These are phyloP conservation scores for Falco peregrinus DNA, from an alignment of 2,797 vertebrate genomes.

Conservation along the genomic window DNA sequence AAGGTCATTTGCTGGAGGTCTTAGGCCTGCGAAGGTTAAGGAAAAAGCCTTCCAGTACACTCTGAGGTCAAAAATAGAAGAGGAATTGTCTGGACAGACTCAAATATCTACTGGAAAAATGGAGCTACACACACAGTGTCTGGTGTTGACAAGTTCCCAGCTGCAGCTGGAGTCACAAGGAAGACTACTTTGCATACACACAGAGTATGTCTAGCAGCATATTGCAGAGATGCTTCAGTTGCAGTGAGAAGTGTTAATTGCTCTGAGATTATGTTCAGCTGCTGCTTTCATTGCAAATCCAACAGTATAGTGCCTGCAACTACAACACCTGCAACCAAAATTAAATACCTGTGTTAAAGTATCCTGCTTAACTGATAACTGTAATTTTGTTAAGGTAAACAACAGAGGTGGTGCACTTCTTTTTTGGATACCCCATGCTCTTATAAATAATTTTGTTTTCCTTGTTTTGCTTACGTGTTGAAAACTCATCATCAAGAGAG, in stretches of 20 bases:
- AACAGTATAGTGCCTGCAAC: neutral
- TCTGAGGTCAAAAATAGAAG: neutral
- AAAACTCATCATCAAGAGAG: neutral
- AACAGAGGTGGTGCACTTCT: neutral
- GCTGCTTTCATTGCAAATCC: neutral
- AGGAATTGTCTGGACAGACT: neutral
- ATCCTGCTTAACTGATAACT: neutral
- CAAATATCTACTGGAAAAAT: neutral
- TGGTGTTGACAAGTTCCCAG: neutral
- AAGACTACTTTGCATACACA: too few relatives aligned
- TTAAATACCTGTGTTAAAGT: neutral
- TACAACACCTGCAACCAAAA: neutral
- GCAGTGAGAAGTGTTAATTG: neutral
- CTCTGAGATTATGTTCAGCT: neutral
- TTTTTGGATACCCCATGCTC: neutral
- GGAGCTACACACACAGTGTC: too few relatives aligned
- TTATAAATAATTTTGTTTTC: neutral
- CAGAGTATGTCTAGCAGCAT: neutral
- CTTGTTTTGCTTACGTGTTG: neutral
- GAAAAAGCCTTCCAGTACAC: neutral
- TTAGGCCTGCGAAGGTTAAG: neutral
- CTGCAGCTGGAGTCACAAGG: neutral
- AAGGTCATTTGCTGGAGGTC: neutral
- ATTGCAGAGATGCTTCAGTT: neutral
- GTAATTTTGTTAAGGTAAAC: neutral